Percentiles rank a stretch among this genome's conserved stretches.
Evolutionary conservation across 2,113 vertebrate species (phyloP).

Genomic region (Neodontobutis hainanensis): DNA sequence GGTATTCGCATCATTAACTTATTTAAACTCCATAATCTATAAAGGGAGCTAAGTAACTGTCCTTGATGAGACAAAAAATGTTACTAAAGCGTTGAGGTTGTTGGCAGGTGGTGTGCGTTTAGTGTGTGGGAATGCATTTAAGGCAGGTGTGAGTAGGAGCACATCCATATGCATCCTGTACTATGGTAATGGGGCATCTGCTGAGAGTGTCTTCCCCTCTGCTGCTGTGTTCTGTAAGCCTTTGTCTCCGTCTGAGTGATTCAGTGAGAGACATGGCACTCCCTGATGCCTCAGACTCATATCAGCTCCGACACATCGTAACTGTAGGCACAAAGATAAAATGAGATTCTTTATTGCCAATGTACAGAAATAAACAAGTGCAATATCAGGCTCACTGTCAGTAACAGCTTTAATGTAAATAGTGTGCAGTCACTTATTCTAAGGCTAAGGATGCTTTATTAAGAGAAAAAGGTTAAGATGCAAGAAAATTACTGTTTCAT

Average conservation of each 20-base stretch:
- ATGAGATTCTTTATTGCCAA: slow-evolving; percentile 5
- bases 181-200: slow-evolving; percentile 16
- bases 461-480: no score
- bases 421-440: neutral
- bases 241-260: slow-evolving; percentile 24
- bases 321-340: neutral
- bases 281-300: slow-evolving; percentile 2
- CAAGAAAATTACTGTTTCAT: no score
- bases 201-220: neutral
- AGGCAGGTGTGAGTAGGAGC: neutral
- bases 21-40: slow-evolving; percentile 36
- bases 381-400: neutral
- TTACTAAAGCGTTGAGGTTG: slow-evolving; percentile 18
- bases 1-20: slow-evolving; percentile 40
- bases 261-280: slow-evolving; percentile 24
- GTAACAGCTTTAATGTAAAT: neutral
- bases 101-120: neutral
- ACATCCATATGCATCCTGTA: neutral
- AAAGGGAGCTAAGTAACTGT: slow-evolving; percentile 9
- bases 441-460: neutral
- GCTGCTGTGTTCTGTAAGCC: slow-evolving; percentile 2
- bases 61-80: slow-evolving; percentile 8
- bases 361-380: slow-evolving; percentile 2
- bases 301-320: slow-evolving; percentile 15
- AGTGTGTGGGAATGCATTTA: slow-evolving; percentile 1